These are phyloP conservation scores for Acanthaster planci DNA, from an alignment of 35 echinoderm and acorn worm genomes.

Conservation along the genomic window DNA sequence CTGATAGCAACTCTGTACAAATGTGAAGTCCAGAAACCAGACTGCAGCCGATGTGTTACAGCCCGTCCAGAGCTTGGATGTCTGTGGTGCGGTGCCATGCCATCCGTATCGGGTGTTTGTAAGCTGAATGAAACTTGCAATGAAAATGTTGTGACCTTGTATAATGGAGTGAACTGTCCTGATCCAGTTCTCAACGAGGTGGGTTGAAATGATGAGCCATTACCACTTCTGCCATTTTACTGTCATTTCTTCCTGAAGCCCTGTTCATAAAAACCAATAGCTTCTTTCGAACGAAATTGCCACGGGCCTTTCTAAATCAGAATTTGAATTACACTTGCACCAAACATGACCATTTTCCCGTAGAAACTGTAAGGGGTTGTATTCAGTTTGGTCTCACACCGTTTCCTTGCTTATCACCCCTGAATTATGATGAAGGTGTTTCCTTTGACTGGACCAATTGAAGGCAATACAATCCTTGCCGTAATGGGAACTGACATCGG, in stretches of 20 bases:
- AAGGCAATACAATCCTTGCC: constrained; percentile 60
- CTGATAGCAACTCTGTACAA: constrained; percentile 52
- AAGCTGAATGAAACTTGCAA: neutral
- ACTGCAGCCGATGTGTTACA: constrained; percentile 64
- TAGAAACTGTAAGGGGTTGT: neutral
- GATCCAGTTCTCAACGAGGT: neutral
- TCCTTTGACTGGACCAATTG: constrained; percentile 61
- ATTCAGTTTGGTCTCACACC: neutral
- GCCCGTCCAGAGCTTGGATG: constrained; percentile 18
- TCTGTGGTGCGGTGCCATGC: constrained; percentile 45
- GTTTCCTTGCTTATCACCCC: neutral
- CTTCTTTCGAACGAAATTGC: neutral
- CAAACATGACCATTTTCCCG: neutral
- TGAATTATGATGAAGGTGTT: constrained; percentile 15
- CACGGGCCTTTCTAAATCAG: neutral
- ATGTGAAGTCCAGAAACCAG: constrained; percentile 53
- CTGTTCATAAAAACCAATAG: too few relatives aligned
- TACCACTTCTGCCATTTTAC: too few relatives aligned
- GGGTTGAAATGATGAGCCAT: too few relatives aligned
- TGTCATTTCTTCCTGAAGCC: too few relatives aligned
- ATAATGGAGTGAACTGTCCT: neutral
- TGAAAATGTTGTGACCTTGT: neutral
- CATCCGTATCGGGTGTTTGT: neutral
- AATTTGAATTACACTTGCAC: too few relatives aligned
- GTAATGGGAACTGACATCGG: constrained; percentile 62